Evolutionary conservation across 2,888 invertebrate genomes (phyloP).

Genomic region (Drosophila atroscutellata): DNA sequence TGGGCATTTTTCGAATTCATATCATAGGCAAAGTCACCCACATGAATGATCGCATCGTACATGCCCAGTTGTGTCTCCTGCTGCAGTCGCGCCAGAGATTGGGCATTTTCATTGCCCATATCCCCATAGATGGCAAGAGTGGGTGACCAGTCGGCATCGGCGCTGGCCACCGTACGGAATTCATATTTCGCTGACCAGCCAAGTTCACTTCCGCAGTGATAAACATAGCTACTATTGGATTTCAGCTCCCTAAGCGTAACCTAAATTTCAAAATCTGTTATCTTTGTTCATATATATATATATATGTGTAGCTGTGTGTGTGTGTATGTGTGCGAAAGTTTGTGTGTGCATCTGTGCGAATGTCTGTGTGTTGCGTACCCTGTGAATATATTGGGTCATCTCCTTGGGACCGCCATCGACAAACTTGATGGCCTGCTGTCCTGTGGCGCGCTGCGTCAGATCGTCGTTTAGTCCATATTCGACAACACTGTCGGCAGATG

Average conservation of each 20-base stretch:
- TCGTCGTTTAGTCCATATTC: constrained; percentile 90
- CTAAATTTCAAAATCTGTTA: constrained; percentile 52
- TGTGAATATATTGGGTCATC: constrained; percentile 91
- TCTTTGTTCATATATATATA: background rate
- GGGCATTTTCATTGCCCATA: constrained; percentile 96
- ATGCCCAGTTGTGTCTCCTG: constrained; percentile 91
- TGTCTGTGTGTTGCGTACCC: constrained; percentile 85
- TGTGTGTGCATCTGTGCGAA: constrained; percentile 1
- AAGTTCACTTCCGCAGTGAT: constrained; percentile 91
- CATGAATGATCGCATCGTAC: constrained; percentile 95
- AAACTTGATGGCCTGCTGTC: constrained; percentile 87
- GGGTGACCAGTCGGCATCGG: constrained; percentile 90
- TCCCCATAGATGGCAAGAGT: constrained; percentile 95
- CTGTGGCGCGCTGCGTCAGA: constrained; percentile 85
- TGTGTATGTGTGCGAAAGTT: background rate
- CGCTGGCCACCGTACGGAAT: constrained; percentile 89
- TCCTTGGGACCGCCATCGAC: constrained; percentile 90
- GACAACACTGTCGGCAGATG: constrained; percentile 86
- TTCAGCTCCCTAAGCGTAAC: constrained; percentile 87
- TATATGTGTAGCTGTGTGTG: background rate
- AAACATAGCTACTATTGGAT: constrained; percentile 89
- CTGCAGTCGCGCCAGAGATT: constrained; percentile 93
- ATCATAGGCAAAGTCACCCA: constrained; percentile 98
- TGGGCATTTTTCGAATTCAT: constrained; percentile 93
- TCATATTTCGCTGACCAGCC: constrained; percentile 94